These are phyloP conservation scores for Baccha elongata DNA, from an alignment of 2,888 invertebrate genomes.

Conservation along the genomic window DNA sequence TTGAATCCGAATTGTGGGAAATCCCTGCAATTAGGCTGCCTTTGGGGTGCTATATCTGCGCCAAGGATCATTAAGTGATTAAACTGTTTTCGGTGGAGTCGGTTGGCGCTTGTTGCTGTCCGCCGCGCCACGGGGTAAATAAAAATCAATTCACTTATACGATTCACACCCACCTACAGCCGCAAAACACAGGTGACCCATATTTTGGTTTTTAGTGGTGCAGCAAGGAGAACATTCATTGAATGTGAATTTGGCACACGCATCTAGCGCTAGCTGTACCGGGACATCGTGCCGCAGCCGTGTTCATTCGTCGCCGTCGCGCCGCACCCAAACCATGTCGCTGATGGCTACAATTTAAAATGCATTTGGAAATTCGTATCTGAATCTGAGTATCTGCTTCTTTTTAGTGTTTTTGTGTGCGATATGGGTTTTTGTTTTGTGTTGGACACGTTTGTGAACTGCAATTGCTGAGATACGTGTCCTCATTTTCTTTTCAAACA, in stretches of 20 bases:
- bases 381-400: constrained; percentile 11
- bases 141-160: constrained; percentile 55
- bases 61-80: constrained; percentile 38
- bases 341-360: constrained; percentile 71
- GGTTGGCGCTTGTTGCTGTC: constrained; percentile 34
- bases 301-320: not conserved
- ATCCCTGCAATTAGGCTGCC: constrained; percentile 33
- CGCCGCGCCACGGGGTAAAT: constrained; percentile 48
- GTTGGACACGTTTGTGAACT: constrained; percentile 69
- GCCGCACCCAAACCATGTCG: constrained; percentile 21
- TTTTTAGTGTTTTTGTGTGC: constrained; percentile 17
- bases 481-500: constrained; percentile 62
- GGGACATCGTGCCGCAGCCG: not conserved
- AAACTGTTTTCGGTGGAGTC: constrained; percentile 28
- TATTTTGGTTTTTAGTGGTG: constrained; percentile 37
- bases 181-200: constrained; percentile 57
- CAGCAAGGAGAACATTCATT: constrained; percentile 26
- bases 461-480: constrained; percentile 65
- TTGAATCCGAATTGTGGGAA: constrained; percentile 44
- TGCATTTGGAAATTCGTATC: constrained; percentile 68
- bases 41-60: not conserved
- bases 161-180: constrained; percentile 8
- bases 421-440: constrained; percentile 56
- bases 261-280: constrained; percentile 38
- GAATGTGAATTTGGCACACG: constrained; percentile 71